Conservation (phyloP, 2,113 vertebrate genomes). For the Carassius carassius region DNA sequence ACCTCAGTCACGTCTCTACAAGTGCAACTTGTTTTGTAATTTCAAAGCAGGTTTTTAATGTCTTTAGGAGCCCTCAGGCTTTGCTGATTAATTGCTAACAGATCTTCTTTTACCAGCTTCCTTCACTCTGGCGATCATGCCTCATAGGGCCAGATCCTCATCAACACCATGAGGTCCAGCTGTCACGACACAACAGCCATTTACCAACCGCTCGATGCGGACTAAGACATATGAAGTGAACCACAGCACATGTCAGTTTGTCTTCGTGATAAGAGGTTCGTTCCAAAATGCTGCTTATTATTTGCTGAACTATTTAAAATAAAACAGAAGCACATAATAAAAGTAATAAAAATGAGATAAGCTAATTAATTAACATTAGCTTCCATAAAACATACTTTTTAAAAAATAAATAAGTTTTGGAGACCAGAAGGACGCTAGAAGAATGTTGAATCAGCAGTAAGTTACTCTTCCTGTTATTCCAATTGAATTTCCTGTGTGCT, state of each 20-base stretch:
- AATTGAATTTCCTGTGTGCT: too few relatives aligned
- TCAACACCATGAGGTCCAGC: slow-evolving; percentile 10
- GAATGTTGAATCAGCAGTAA: neutral
- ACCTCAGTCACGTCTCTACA: neutral
- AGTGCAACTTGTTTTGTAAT: neutral
- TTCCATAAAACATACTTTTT: too few relatives aligned
- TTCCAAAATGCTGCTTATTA: neutral
- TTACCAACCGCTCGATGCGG: neutral
- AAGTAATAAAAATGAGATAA: too few relatives aligned
- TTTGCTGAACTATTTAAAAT: too few relatives aligned
- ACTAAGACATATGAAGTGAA: neutral
- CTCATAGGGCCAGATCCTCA: slow-evolving; percentile 22
- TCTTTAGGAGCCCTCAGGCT: neutral
- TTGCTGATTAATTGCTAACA: slow-evolving; percentile 5
- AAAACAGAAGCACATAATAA: too few relatives aligned
- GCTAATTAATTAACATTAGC: too few relatives aligned
- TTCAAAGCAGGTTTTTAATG: neutral
- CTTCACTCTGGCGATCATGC: neutral
- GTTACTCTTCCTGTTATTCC: too few relatives aligned
- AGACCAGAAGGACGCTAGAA: neutral
- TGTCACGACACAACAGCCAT: neutral
- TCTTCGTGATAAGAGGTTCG: neutral
- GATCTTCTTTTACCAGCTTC: neutral
- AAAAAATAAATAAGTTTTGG: too few relatives aligned
- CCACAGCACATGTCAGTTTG: neutral